Conservation (phyloP, 1,140 invertebrate genomes). For the Cyphomyrmex costatus region DNA sequence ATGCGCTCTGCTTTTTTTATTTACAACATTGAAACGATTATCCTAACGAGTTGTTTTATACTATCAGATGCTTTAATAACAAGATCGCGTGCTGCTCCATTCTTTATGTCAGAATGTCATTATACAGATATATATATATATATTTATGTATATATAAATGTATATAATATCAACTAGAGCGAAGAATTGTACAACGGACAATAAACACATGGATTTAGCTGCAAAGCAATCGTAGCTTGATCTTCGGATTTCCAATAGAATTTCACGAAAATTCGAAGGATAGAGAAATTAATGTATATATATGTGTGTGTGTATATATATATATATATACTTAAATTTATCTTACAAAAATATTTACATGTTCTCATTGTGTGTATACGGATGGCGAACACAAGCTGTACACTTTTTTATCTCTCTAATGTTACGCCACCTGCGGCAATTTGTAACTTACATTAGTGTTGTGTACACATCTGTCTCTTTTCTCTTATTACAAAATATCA, state of each 20-base stretch:
- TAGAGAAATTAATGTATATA: slow-evolving; percentile 45
- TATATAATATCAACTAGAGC: slow-evolving; percentile 48
- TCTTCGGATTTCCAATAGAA: background rate
- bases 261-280: background rate
- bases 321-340: slow-evolving; percentile 73
- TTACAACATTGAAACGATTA: slow-evolving; percentile 81
- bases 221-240: slow-evolving; percentile 59
- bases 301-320: slow-evolving; percentile 2
- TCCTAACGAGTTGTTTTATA: slow-evolving; percentile 71
- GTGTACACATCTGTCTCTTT: slow-evolving; percentile 10
- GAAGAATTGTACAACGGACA: slow-evolving; percentile 77
- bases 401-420: slow-evolving; percentile 45
- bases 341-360: slow-evolving; percentile 80
- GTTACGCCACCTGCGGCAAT: slow-evolving; percentile 43
- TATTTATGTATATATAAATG: slow-evolving; percentile 14
- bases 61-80: slow-evolving; percentile 71
- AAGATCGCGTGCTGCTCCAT: slow-evolving; percentile 69
- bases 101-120: slow-evolving; percentile 70
- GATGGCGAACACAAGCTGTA: slow-evolving; percentile 69
- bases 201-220: slow-evolving; percentile 67
- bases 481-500: slow-evolving; percentile 74
- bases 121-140: slow-evolving; percentile 60
- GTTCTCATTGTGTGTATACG: slow-evolving; percentile 57
- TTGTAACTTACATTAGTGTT: slow-evolving; percentile 72
- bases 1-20: slow-evolving; percentile 75